Evolutionary conservation across 2,113 vertebrate genomes (phyloP).

Genomic region (Dipodomys merriami): DNA sequence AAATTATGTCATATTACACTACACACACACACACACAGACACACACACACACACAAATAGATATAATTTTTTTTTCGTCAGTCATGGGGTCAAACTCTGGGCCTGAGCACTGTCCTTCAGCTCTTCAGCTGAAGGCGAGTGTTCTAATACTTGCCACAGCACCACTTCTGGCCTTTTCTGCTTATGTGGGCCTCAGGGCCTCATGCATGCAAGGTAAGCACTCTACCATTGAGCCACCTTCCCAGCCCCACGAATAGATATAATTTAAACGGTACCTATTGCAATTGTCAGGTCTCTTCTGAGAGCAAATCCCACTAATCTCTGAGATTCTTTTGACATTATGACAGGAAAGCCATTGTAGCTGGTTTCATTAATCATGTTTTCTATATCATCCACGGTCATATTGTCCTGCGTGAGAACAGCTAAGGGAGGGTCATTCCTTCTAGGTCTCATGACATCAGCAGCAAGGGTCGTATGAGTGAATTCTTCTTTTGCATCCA

Average conservation of each 20-base stretch:
- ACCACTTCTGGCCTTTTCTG: too few relatives aligned
- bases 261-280: constrained; percentile 89
- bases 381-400: constrained; percentile 97
- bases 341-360: constrained; percentile 99
- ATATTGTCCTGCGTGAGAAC: constrained; percentile 98
- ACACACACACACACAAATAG: too few relatives aligned
- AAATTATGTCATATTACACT: background rate
- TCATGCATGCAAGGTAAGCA: too few relatives aligned
- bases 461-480: constrained; percentile 97
- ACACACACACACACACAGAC: background rate
- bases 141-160: too few relatives aligned
- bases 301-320: constrained; percentile 97
- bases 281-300: constrained; percentile 98
- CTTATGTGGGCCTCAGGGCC: too few relatives aligned
- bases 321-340: constrained; percentile 98
- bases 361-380: constrained; percentile 95
- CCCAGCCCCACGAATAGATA: background rate
- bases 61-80: too few relatives aligned
- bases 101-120: too few relatives aligned
- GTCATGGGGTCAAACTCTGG: too few relatives aligned
- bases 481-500: constrained; percentile 99
- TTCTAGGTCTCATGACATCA: constrained; percentile 97
- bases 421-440: constrained; percentile 93
- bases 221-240: too few relatives aligned
- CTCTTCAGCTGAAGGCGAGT: too few relatives aligned